phyloP scores from a whole-genome alignment of 2,797 vertebrate genomes.

The Acipenser ruthenus region DNA sequence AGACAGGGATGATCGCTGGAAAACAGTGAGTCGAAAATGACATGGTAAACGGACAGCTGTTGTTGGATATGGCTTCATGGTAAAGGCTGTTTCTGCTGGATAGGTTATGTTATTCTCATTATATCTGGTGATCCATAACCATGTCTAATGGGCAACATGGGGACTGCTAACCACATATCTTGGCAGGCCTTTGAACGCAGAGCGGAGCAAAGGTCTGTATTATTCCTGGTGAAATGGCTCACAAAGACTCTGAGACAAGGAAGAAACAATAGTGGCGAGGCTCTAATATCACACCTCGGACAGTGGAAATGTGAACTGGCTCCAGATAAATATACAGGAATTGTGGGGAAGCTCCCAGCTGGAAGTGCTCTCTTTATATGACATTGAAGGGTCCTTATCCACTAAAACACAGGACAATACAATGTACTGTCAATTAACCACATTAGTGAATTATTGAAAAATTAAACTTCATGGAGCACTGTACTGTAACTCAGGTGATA shows the following conservation, averaged over 20 bases:
- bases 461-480: no score
- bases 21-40: background rate
- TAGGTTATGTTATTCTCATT: conserved; percentile 31
- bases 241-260: background rate
- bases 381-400: no score
- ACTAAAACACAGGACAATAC: no score
- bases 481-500: no score
- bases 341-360: no score
- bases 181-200: conserved; percentile 23
- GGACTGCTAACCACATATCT: conserved; percentile 29
- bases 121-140: conserved; percentile 28
- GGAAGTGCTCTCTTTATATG: no score
- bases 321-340: no score
- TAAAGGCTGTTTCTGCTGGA: conserved; percentile 10
- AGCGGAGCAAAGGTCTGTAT: conserved; percentile 23
- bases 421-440: no score
- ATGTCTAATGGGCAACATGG: conserved; percentile 32
- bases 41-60: background rate
- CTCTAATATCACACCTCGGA: no score
- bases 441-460: no score
- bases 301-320: no score
- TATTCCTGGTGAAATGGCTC: conserved; percentile 37
- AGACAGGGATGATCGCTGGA: background rate
- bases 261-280: background rate
- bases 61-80: background rate